Evolutionary conservation across 2,113 vertebrate genomes (phyloP).

Genomic region (Actenoides hombroni): DNA sequence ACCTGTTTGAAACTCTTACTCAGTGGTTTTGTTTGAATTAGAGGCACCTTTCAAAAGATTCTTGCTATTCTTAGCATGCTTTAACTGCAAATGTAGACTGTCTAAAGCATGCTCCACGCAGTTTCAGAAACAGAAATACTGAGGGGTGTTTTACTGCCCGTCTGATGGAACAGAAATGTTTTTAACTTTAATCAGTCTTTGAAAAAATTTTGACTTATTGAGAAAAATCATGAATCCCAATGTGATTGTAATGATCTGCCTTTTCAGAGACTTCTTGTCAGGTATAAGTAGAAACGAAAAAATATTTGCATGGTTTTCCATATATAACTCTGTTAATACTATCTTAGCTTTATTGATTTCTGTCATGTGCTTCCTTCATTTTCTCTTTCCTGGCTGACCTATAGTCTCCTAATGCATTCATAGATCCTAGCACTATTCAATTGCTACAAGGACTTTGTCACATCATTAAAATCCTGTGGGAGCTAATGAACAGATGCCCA

Average conservation of each 20-base stretch:
- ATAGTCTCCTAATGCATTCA: not conserved
- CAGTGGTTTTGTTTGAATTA: not conserved
- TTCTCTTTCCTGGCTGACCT: not conserved
- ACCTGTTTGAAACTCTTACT: not conserved
- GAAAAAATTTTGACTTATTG: not conserved
- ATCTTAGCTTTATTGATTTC: not conserved
- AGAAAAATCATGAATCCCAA: not conserved
- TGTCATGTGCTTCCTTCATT: not conserved
- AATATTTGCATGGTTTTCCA: not conserved
- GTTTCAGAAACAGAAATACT: not conserved
- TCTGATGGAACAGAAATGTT: not conserved
- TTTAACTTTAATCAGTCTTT: not conserved
- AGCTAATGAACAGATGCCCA: not conserved
- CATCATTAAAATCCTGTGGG: not conserved
- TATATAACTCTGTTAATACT: not conserved
- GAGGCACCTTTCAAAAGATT: not conserved
- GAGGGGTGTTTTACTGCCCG: not conserved
- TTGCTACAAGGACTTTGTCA: not conserved
- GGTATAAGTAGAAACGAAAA: not conserved
- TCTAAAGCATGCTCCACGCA: not conserved
- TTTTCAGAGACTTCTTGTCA: slow-evolving; percentile 7
- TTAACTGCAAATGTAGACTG: not conserved
- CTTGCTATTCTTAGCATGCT: not conserved
- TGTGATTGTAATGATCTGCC: not conserved
- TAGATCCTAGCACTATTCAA: not conserved